Evolutionary conservation across 2,113 vertebrate species (phyloP).

Genomic region (Macquaria australasica): DNA sequence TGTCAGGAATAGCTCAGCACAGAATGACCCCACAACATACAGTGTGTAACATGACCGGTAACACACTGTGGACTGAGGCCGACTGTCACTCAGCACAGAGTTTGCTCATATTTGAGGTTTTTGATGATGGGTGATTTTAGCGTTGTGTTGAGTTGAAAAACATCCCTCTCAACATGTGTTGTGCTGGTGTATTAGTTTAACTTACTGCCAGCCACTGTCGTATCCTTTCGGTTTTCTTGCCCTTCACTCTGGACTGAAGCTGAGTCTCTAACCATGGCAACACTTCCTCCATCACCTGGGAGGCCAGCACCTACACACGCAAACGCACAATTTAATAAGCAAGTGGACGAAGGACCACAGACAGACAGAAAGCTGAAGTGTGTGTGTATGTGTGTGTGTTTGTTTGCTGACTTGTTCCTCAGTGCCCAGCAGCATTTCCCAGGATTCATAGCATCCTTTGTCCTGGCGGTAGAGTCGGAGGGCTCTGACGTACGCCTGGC

Average conservation of each 20-base stretch:
- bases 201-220: conserved; percentile 90
- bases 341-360: not conserved
- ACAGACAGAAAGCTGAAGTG: not conserved
- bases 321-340: conserved; percentile 7
- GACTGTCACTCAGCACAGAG: not conserved
- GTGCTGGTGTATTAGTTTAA: conserved; percentile 3
- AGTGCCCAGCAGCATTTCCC: conserved; percentile 89
- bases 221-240: conserved; percentile 91
- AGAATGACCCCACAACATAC: not conserved
- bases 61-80: not conserved
- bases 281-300: conserved; percentile 93
- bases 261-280: conserved; percentile 91
- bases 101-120: not conserved
- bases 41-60: not conserved
- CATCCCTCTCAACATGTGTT: no score
- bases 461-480: conserved; percentile 92
- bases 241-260: conserved; percentile 90
- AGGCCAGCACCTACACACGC: conserved; percentile 84
- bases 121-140: no score
- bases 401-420: conserved; percentile 86
- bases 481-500: conserved; percentile 87
- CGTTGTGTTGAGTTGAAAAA: no score
- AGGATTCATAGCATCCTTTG: conserved; percentile 90
- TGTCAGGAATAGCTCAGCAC: not conserved
- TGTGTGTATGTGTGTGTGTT: not conserved